phyloP scores from a whole-genome alignment of 2,888 invertebrate genomes.

The Sicus ferrugineus region DNA sequence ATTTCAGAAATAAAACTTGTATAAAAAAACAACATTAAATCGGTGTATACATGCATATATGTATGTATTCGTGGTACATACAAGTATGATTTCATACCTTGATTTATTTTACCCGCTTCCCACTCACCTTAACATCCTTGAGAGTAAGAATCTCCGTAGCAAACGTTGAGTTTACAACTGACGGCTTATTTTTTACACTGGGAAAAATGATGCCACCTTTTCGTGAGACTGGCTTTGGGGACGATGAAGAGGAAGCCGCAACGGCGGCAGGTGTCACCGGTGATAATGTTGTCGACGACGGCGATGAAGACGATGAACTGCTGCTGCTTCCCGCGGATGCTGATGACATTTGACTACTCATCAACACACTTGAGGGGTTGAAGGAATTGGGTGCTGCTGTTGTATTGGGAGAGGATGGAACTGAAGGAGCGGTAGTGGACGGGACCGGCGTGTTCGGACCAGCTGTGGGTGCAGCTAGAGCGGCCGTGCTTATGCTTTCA shows the following conservation, averaged over 20 bases:
- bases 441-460: slow-evolving; percentile 58
- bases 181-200: slow-evolving; percentile 89
- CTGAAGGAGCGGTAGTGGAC: slow-evolving; percentile 45
- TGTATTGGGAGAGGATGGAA: slow-evolving; percentile 45
- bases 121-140: slow-evolving; percentile 84
- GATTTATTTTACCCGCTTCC: no score
- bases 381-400: slow-evolving; percentile 48
- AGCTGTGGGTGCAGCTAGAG: slow-evolving; percentile 51
- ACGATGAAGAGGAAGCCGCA: slow-evolving; percentile 48
- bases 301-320: slow-evolving; percentile 20
- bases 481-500: slow-evolving; percentile 52
- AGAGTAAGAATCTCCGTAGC: slow-evolving; percentile 78
- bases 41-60: no score
- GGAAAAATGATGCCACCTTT: slow-evolving; percentile 90
- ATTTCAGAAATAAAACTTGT: no score
- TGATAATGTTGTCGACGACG: slow-evolving; percentile 36
- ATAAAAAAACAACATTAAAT: no score
- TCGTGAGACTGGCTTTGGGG: slow-evolving; percentile 66
- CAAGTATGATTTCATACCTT: no score
- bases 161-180: slow-evolving; percentile 84
- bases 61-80: no score
- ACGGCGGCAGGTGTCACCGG: slow-evolving; percentile 44
- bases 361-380: slow-evolving; percentile 36
- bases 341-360: slow-evolving; percentile 42
- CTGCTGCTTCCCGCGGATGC: slow-evolving; percentile 39